Evolutionary conservation across 1,140 invertebrate genomes (phyloP).

Genomic region (Copidosoma floridanum): DNA sequence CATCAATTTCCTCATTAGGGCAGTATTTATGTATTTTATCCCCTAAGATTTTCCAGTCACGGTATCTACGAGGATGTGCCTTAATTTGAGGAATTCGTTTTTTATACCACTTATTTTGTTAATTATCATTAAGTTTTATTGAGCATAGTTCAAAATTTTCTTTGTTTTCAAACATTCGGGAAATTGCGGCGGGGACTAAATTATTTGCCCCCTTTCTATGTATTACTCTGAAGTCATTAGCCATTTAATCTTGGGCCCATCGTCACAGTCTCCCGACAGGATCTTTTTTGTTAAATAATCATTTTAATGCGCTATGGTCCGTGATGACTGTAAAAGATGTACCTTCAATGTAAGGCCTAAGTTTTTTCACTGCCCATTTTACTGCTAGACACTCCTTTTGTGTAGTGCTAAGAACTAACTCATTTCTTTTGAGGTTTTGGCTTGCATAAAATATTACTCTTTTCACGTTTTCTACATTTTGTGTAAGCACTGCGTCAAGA

Average conservation of each 20-base stretch:
- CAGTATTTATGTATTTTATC: neutral
- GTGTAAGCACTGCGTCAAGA: slow-evolving; percentile 6
- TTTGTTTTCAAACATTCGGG: neutral
- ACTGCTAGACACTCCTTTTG: slow-evolving; percentile 19
- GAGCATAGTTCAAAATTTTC: neutral
- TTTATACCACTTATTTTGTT: neutral
- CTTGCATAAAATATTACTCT: slow-evolving; percentile 53
- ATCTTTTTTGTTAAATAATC: slow-evolving; percentile 52
- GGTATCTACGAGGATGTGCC: neutral
- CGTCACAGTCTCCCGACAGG: slow-evolving; percentile 45
- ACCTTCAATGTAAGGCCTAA: slow-evolving; percentile 43
- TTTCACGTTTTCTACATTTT: slow-evolving; percentile 32
- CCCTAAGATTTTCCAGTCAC: neutral
- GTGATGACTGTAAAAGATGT: slow-evolving; percentile 46
- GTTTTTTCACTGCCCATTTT: slow-evolving; percentile 11
- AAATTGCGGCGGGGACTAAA: neutral
- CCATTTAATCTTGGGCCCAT: slow-evolving; percentile 46
- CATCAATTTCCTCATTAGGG: neutral
- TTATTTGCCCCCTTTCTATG: neutral
- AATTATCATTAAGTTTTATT: too few relatives aligned
- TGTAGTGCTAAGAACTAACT: slow-evolving; percentile 24
- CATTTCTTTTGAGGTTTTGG: slow-evolving; percentile 35
- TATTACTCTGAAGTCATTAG: slow-evolving; percentile 25
- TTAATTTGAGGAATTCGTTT: neutral
- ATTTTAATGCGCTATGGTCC: slow-evolving; percentile 57